Base-by-base conservation (phyloP, 2,888 invertebrate species). In the Melanostoma scalare region DNA sequence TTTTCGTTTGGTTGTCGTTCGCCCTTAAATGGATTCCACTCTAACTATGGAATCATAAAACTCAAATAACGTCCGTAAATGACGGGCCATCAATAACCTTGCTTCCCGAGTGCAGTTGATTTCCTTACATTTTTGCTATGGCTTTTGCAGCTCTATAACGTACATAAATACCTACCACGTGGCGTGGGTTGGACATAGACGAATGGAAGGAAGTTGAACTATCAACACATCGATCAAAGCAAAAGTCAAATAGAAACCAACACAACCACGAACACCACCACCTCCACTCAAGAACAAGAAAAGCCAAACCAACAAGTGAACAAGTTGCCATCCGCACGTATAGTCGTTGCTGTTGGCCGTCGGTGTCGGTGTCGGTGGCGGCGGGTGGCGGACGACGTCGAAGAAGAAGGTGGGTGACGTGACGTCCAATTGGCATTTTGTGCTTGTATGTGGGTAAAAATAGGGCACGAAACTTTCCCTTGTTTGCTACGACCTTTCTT, bases 1-100 rank as follows among this genome's bases (percentile, higher is more conserved):
- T 90, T 88, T 89, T 87, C 65, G 74, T 84, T 75, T 69, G 58
- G 79, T 71, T 79, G 69, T 75, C 73, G 78, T 84, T 84, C 71
- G 75, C 71, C 84, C 84, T 79, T 71, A 84, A 84, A 79, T 71
- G 79, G 79, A 79, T 65, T 84, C 71, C 74, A 84, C 74, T 84
- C 65, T 58, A 69, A 65, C 79, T 84, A 84, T 84, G 74, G 84
- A 84, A 84, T 84, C 84, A 84, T 84, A 84, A 84, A 84, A 84
- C 84, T 84, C 84, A 84, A 84, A 84, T 84, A 84, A 84, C 84
- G 84, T 79, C 79, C 74, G 84, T 79, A 84, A 84, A 79, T 84
- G 84, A 84, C 84, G 71, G 79, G 84, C 84, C 75, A 84, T 84
- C 84, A 84, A 84, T 84, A 84, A 84, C 84, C 74, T 79, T 63